Base-by-base conservation (phyloP, 2,113 vertebrate species). In the human region DNA sequence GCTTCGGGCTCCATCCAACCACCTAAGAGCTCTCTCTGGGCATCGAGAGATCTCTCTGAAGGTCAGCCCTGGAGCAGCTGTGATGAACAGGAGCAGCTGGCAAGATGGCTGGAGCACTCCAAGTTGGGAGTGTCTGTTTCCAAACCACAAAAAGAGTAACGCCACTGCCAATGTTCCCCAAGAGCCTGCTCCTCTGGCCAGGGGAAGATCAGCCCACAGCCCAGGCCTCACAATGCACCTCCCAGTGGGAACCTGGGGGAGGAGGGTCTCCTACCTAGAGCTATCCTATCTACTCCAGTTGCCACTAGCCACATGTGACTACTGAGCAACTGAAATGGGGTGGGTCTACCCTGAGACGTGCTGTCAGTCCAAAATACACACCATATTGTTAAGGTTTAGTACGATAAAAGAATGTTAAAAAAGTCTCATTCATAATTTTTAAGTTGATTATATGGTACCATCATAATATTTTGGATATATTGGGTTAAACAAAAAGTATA, bases 201-300 rank as follows among this genome's bases (percentile, higher is more conserved):
- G 75, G 14, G 14, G 61, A n/a, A 38, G 6, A 2, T 2, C 10
- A 10, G 25, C 35, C 73, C 27, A 12, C 3, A 27, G 52, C 18
- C 48, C 30, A 4, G 0, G 1, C 3, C 4, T 40, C 38, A 35
- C n/a, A 3, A 3, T 1, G 8, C 14, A 8, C 72, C 14, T 35
- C 59, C 90, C 48, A n/a, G 6, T n/a, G 43, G 81, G 52, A 66
- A 14, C 9, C 2, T 4, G 1, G 25, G 11, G 55, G 7, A 76
- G 80, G 55, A 64, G 38, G 30, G 22, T 11, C 32, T 43, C 68
- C 73, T 20, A 20, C 16, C 61, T 6, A 30, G 38, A 83, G 27
- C 48, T 7, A 4, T 38, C 4, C 48, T 5, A 6, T 25, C 52
- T 2, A 13, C 40, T 20, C 6, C 7, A 1, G 14, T n/a, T 3